Conservation (phyloP, 1,140 invertebrate genomes). For the Achroia grisella region DNA sequence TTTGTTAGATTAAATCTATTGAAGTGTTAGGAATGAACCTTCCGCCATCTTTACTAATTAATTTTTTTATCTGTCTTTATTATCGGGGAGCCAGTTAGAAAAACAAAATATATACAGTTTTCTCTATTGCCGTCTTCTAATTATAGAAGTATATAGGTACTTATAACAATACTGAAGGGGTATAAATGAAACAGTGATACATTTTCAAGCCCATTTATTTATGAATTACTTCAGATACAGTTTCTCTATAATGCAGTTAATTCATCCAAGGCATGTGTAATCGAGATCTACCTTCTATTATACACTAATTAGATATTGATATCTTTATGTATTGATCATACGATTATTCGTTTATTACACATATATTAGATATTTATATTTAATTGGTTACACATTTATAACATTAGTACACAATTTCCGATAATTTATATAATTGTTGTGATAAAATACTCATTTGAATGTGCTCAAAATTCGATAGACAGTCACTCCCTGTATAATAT, state of each 20-base stretch:
- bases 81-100: no score
- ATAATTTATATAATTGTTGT: background rate
- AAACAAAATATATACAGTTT: no score
- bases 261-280: constrained; percentile 31
- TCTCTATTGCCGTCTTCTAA: no score
- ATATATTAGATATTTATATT: background rate
- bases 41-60: no score
- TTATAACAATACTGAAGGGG: no score
- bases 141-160: no score
- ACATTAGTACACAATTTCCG: constrained; percentile 11
- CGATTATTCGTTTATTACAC: no score
- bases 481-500: constrained; percentile 15
- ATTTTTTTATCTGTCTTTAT: no score
- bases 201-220: constrained; percentile 33
- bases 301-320: background rate
- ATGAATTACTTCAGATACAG: constrained; percentile 33
- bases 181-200: constrained; percentile 15
- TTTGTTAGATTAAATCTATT: no score
- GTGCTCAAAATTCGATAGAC: background rate
- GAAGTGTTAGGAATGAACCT: no score
- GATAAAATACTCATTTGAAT: no score
- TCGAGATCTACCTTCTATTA: constrained; percentile 32
- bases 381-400: constrained; percentile 3
- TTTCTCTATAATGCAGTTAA: constrained; percentile 16
- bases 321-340: no score